Base-by-base conservation (phyloP, 1,140 invertebrate species). In the Lycorma delicatula region DNA sequence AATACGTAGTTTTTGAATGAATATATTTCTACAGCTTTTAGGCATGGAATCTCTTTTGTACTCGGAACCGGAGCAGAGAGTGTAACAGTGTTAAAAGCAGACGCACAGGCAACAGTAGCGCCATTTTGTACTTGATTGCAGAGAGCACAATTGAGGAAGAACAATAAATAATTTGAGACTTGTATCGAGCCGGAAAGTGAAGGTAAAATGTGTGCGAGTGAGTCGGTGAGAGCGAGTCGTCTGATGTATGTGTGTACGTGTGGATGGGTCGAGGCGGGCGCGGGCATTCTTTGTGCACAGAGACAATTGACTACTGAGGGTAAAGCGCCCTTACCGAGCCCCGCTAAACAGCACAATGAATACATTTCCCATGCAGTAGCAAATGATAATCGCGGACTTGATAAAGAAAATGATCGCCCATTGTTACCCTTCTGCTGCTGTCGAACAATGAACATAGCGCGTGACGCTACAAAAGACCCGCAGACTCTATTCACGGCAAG, bases 351-450 rank as follows among this genome's bases (percentile, higher is more conserved):
- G 41, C 41, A 44, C 41, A 44, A 44, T 44, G 41, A 44, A 44
- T 44, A 44, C 41, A 44, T 44, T 44, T 44, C 41, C 41, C 41
- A 44, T 44, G 41, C 41, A 44, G 41, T 44, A 44, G 41, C 41
- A 44, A 44, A 44, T 44, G 41, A 44, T 44, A 44, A 44, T 44
- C 41, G 41, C 18, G 41, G 41, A 44, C 41, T 44, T 44, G 41
- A 44, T 44, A 44, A 44, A 44, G 41, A 44, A 44, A 44, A 44
- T 44, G 41, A 44, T 44, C 5, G 41, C 18, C 41, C 41, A 44
- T 44, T 44, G 41, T 44, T 44, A 18, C 3, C n/a, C n/a, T 41
- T 16, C 41, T 16, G 41, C 41, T 44, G 3, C 7, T 13, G 20
- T 38, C n/a, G 41, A 44, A 44, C 41, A 44, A 44, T 44, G 41